Percentiles rank a stretch among this genome's conserved stretches.
Evolutionary conservation across 2,113 vertebrate genomes (phyloP).

Genomic region (Ranitomeya imitator): DNA sequence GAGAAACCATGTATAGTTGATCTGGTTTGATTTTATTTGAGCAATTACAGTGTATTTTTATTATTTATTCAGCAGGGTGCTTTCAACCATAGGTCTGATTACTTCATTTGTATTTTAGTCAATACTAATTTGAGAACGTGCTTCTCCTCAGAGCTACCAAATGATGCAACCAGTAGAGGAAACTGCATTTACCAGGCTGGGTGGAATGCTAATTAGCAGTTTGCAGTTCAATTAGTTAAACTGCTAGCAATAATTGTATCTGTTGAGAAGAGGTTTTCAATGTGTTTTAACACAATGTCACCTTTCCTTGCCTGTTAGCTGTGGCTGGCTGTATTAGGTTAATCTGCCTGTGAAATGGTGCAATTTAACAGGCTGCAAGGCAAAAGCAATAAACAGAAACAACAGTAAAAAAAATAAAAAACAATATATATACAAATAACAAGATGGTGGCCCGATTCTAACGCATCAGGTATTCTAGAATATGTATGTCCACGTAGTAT

Average conservation of each 20-base stretch:
- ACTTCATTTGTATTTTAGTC: slow-evolving; percentile 45
- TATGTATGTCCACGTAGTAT: too few relatives aligned
- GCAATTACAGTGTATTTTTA: slow-evolving; percentile 5
- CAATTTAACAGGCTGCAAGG: not conserved
- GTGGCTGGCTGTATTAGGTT: slow-evolving; percentile 24
- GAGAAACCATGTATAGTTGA: not conserved
- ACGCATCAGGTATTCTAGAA: too few relatives aligned
- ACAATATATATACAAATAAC: too few relatives aligned
- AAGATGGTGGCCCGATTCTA: too few relatives aligned
- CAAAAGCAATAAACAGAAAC: not conserved
- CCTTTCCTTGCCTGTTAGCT: slow-evolving; percentile 32
- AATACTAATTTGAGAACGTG: slow-evolving; percentile 38
- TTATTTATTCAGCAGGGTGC: not conserved
- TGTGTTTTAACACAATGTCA: slow-evolving; percentile 54
- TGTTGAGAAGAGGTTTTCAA: slow-evolving; percentile 40
- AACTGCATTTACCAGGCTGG: slow-evolving; percentile 37
- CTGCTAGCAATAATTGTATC: slow-evolving; percentile 43
- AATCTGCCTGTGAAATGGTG: slow-evolving; percentile 25
- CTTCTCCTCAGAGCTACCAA: slow-evolving; percentile 22
- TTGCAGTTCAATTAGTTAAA: slow-evolving; percentile 56
- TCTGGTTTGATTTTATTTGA: not conserved
- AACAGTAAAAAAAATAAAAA: not conserved
- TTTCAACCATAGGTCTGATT: slow-evolving; percentile 29
- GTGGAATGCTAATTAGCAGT: slow-evolving; percentile 53
- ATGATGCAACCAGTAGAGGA: slow-evolving; percentile 22